phyloP scores from a whole-genome alignment of 53 echinoderm and acorn worm species.

The Henricia sp. region DNA sequence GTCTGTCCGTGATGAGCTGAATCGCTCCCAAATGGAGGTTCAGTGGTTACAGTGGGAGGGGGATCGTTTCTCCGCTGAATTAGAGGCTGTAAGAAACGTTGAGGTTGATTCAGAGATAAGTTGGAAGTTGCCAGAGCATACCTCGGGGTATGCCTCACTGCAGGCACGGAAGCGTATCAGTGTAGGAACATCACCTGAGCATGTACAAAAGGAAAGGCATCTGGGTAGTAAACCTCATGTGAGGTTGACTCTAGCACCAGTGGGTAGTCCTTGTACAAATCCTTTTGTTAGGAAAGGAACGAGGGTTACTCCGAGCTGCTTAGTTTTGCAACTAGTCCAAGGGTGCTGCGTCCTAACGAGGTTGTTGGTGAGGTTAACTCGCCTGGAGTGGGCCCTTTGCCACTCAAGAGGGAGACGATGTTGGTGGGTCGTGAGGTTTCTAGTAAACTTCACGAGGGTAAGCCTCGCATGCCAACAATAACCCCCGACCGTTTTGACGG shows the following conservation, averaged over 20 bases:
- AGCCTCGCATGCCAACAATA: slow-evolving; percentile 11
- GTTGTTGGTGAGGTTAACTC: slow-evolving; percentile 13
- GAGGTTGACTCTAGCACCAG: not conserved
- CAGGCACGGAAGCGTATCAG: not conserved
- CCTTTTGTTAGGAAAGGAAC: not conserved
- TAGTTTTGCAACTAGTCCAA: slow-evolving; percentile 3
- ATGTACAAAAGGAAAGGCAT: not conserved
- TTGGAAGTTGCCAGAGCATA: slow-evolving; percentile 14
- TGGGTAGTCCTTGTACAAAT: not conserved
- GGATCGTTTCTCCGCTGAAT: not conserved
- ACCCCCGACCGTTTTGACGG: slow-evolving; percentile 13
- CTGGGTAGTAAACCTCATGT: not conserved
- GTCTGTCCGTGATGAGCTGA: too few species aligned
- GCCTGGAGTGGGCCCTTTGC: slow-evolving; percentile 6
- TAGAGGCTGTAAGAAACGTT: not conserved
- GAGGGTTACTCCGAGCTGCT: slow-evolving; percentile 3
- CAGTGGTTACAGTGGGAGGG: slow-evolving; percentile 6
- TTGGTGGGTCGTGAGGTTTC: not conserved
- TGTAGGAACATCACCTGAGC: not conserved
- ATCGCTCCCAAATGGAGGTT: slow-evolving; percentile 4
- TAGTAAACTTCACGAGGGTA: slow-evolving; percentile 9
- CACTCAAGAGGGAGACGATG: not conserved
- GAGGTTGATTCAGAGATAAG: not conserved
- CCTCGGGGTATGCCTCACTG: slow-evolving; percentile 1
- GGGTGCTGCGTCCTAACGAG: not conserved